Evolutionary conservation across 2,797 vertebrate genomes (phyloP).

Genomic region (Cryptoblepharus egeriae): DNA sequence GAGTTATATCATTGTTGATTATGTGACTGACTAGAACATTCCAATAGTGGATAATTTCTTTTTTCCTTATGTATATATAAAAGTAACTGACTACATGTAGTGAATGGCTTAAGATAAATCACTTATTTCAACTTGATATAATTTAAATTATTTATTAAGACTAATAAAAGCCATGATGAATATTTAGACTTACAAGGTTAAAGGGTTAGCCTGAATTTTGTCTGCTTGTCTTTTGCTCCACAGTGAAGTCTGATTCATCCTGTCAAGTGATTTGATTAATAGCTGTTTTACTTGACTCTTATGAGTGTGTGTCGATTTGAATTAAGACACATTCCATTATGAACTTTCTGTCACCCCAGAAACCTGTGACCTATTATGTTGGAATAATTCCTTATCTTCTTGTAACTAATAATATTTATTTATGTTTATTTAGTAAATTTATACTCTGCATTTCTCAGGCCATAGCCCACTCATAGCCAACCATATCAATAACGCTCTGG

Average conservation of each 20-base stretch:
- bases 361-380: background rate
- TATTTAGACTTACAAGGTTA: background rate
- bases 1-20: constrained; percentile 46
- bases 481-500: no score
- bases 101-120: constrained; percentile 45
- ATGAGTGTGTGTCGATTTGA: background rate
- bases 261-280: constrained; percentile 14
- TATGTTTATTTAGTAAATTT: no score
- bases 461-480: no score
- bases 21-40: constrained; percentile 46
- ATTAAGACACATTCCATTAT: constrained; percentile 10
- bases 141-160: constrained; percentile 59
- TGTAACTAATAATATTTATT: background rate
- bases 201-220: constrained; percentile 13
- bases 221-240: constrained; percentile 10
- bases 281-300: constrained; percentile 1
- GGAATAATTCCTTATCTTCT: no score
- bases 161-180: constrained; percentile 46
- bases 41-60: constrained; percentile 46
- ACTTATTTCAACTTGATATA: constrained; percentile 38
- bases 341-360: background rate
- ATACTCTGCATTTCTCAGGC: no score
- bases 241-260: background rate
- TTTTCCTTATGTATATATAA: constrained; percentile 25
- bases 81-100: background rate